Evolutionary conservation across 2,113 vertebrate genomes (phyloP).

Genomic region (Peromyscus polionotus): DNA sequence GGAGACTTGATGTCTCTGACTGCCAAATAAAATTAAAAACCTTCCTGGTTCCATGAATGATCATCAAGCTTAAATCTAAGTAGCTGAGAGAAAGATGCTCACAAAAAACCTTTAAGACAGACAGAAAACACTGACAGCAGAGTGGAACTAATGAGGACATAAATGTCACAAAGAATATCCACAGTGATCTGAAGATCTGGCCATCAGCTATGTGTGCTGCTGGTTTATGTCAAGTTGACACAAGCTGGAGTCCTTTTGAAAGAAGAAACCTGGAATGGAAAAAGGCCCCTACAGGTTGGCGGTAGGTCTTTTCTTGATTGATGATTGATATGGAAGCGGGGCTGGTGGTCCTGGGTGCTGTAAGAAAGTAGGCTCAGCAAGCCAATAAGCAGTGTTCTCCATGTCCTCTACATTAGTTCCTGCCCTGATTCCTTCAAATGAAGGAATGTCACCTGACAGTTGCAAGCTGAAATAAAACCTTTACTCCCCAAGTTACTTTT

Average conservation of each 20-base stretch:
- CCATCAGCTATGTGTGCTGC: background rate
- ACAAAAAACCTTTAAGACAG: background rate
- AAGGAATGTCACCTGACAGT: background rate
- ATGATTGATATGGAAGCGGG: background rate
- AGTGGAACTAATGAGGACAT: conserved; percentile 8
- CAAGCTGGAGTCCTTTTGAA: background rate
- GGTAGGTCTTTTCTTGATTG: background rate
- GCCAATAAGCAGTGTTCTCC: background rate
- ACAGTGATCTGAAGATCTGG: background rate
- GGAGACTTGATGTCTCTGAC: background rate
- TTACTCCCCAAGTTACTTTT: background rate
- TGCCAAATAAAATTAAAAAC: background rate
- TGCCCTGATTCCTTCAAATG: background rate
- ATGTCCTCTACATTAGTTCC: background rate
- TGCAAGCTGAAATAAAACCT: background rate
- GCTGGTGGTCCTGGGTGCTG: background rate
- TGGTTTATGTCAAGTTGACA: background rate
- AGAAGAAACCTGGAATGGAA: background rate
- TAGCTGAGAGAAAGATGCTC: background rate
- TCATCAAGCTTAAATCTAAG: background rate
- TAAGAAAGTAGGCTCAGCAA: background rate
- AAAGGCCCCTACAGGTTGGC: background rate
- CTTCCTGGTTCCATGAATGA: conserved; percentile 19
- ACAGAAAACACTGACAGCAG: background rate
- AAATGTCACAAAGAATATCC: background rate